These are phyloP conservation scores for Manis pentadactyla DNA, from an alignment of 2,797 vertebrate genomes.

Conservation along the genomic window DNA sequence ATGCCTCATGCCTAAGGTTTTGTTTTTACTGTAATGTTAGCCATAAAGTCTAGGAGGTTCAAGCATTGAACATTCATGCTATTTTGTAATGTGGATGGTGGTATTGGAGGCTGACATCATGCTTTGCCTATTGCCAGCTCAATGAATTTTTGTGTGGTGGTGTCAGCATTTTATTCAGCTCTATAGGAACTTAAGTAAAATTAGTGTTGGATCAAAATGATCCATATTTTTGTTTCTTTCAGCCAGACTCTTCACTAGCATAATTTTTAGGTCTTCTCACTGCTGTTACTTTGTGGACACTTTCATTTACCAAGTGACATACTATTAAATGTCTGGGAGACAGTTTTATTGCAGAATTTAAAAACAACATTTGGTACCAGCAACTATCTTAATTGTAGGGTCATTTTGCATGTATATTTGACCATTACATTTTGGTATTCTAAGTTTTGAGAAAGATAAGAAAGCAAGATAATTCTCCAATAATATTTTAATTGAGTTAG, in stretches of 20 bases:
- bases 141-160: conserved; percentile 73
- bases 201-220: not conserved
- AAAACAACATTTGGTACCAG: conserved; percentile 73
- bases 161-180: conserved; percentile 77
- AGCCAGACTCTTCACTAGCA: conserved; percentile 65
- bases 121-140: conserved; percentile 69
- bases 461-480: not conserved
- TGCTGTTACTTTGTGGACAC: conserved; percentile 77
- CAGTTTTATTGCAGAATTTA: conserved; percentile 67
- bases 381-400: conserved; percentile 66
- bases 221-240: conserved; percentile 47
- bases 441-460: not conserved
- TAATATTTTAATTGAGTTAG: conserved; percentile 46
- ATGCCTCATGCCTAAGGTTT: not conserved
- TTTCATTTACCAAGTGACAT: conserved; percentile 81
- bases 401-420: conserved; percentile 67
- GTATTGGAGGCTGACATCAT: conserved; percentile 75
- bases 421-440: conserved; percentile 65
- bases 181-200: conserved; percentile 74
- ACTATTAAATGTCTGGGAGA: conserved; percentile 76
- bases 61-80: conserved; percentile 62
- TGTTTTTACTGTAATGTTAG: conserved; percentile 65
- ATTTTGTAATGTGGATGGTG: conserved; percentile 22
- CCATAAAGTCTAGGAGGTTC: conserved; percentile 29
- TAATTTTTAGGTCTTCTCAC: conserved; percentile 66